phyloP scores from a whole-genome alignment of 2,797 vertebrate genomes.

The Agapornis canus region DNA sequence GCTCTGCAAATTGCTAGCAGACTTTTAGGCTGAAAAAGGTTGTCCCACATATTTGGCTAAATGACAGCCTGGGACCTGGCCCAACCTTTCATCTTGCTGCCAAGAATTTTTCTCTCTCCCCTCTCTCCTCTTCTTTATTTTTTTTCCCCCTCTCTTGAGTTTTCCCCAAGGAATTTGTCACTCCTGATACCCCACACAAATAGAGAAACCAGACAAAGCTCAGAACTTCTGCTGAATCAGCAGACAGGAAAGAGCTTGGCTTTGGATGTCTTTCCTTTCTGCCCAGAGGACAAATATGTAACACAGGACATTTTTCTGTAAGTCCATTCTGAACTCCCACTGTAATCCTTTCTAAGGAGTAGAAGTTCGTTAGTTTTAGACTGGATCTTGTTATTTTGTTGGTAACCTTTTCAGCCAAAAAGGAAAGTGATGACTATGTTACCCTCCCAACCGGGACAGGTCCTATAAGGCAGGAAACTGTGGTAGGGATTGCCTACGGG shows the following conservation, averaged over 20 bases:
- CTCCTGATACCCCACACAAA: not conserved
- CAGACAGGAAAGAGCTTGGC: not conserved
- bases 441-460: not conserved
- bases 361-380: not conserved
- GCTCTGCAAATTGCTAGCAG: conserved; percentile 6
- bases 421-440: not conserved
- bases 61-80: not conserved
- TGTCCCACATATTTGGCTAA: conserved; percentile 7
- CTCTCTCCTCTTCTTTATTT: not conserved
- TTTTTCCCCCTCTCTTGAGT: not conserved
- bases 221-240: not conserved
- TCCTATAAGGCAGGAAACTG: not conserved
- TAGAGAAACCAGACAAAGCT: not conserved
- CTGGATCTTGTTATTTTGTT: not conserved
- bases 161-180: conserved; percentile 24
- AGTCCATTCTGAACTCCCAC: not conserved
- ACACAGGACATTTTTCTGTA: not conserved
- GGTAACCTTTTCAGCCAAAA: not conserved
- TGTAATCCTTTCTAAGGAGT: not conserved
- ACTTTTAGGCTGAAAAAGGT: not conserved
- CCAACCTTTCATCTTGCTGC: conserved; percentile 12
- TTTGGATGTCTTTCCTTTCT: not conserved
- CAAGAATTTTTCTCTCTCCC: not conserved
- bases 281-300: not conserved
- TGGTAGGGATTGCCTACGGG: not conserved